Base-by-base conservation (phyloP, 2,113 vertebrate genomes). In the Trogon surrucura region DNA sequence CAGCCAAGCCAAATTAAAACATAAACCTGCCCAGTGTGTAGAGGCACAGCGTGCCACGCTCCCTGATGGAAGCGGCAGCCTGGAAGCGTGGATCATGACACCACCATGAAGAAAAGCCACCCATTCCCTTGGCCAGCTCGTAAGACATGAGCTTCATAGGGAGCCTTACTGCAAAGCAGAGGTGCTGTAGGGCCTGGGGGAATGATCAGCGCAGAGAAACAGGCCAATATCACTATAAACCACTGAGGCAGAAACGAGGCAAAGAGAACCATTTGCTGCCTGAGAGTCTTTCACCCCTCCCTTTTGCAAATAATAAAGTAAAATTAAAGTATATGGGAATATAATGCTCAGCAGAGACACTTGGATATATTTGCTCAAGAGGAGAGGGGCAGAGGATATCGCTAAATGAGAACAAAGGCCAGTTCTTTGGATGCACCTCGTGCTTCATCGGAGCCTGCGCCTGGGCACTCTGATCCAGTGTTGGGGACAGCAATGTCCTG, bases 381-480 rank as follows among this genome's bases (percentile, higher is more conserved):
- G 57, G 5, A 71, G 29, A 54, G 50, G 8, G 19, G 26, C 70
- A 47, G 56, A 90, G 56, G 26, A 56, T 21, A 36, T 11, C 53
- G 38, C 45, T 36, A n/a, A 60, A 53, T 3, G 48, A 92, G 41
- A 44, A 54, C 45, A 34, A 48, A 57, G 44, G 48, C 20, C 18
- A 23, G 44, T 30, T 17, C 27, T 41, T 5, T n/a, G 36, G n/a
- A n/a, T 5, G 10, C 10, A 30, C 1, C 0, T 12, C 0, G 0
- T 83, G 85, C 65, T 83, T 81, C 88, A 50, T 16, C 13, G 0
- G 1, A 71, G 23, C 9, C 61, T 62, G 44, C 2, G 3, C 72
- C 70, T 29, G 72, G 65, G 32, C 34, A 51, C 47, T 30, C 25
- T 48, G 41, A 34, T 41, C 50, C 64, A 20, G 5, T 3, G 8